Evolutionary conservation across 1,140 invertebrate genomes (phyloP).

Genomic region (Brachionus angularis): DNA sequence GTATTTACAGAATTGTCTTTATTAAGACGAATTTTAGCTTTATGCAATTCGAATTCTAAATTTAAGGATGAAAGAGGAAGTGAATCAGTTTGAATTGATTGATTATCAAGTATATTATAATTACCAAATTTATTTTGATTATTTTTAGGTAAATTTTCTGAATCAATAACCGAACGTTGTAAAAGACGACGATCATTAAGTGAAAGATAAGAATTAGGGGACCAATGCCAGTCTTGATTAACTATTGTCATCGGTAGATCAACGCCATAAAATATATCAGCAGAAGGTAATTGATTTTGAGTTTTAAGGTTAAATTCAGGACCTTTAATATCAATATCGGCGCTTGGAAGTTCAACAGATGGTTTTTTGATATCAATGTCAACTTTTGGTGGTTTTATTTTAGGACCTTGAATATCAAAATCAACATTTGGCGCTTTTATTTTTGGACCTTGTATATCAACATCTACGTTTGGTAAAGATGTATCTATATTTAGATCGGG

Average conservation of each 20-base stretch:
- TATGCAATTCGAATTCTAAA: not conserved
- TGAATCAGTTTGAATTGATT: not conserved
- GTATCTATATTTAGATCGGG: slow-evolving; percentile 21
- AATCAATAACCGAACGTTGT: not conserved
- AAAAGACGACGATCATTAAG: not conserved
- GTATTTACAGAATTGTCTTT: not conserved
- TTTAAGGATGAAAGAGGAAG: not conserved
- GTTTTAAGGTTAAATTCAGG: not conserved
- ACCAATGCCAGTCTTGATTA: slow-evolving; percentile 37
- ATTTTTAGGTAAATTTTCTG: too few species aligned
- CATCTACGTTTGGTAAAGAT: not conserved
- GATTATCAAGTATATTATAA: not conserved
- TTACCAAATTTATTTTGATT: not conserved
- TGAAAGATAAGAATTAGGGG: not conserved
- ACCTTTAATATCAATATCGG: not conserved
- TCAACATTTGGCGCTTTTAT: slow-evolving; percentile 5
- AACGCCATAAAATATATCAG: slow-evolving; percentile 1
- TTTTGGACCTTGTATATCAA: not conserved
- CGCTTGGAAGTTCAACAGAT: not conserved
- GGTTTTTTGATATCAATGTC: not conserved
- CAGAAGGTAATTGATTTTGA: not conserved
- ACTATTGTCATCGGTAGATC: slow-evolving; percentile 34
- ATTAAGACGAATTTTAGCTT: slow-evolving; percentile 13
- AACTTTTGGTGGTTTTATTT: slow-evolving; percentile 26
- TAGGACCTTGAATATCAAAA: not conserved